Conservation (phyloP, 2,113 vertebrate species). For the Talpa occidentalis region DNA sequence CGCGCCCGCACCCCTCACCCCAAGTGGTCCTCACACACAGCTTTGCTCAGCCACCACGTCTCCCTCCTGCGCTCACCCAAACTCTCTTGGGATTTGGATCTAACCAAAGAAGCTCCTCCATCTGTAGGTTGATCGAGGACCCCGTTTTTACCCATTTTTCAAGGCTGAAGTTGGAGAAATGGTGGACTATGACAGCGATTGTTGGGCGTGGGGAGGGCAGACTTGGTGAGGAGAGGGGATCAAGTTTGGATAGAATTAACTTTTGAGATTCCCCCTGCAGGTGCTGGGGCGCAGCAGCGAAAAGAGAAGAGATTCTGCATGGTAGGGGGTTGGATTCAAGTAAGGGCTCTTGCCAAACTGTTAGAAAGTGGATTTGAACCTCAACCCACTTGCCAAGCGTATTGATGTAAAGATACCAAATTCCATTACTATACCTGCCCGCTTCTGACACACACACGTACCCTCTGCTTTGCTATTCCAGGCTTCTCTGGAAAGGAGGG, state of each 20-base stretch:
- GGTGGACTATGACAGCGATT: background rate
- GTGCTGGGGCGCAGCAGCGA: accelerated
- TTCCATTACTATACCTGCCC: background rate
- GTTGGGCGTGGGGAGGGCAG: background rate
- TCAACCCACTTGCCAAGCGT: background rate
- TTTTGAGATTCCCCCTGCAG: background rate
- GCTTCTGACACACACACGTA: background rate
- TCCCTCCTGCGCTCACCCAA: background rate
- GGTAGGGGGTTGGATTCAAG: background rate
- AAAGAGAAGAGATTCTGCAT: background rate
- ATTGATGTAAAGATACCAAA: background rate
- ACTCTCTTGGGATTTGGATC: background rate
- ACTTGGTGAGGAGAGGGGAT: background rate
- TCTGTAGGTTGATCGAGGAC: background rate
- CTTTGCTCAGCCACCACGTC: background rate
- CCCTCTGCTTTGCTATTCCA: background rate
- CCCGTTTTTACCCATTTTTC: background rate
- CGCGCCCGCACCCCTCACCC: accelerated
- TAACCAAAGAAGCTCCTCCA: background rate
- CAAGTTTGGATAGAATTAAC: background rate
- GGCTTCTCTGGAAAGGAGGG: background rate
- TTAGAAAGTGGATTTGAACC: background rate
- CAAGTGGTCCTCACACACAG: background rate
- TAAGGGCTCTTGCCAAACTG: background rate
- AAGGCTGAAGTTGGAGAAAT: conserved; percentile 22